Evolutionary conservation across 1,140 invertebrate species (phyloP), one percentile per base, ranked within the genome.

Genomic region (Heterodera schachtii): DNA sequence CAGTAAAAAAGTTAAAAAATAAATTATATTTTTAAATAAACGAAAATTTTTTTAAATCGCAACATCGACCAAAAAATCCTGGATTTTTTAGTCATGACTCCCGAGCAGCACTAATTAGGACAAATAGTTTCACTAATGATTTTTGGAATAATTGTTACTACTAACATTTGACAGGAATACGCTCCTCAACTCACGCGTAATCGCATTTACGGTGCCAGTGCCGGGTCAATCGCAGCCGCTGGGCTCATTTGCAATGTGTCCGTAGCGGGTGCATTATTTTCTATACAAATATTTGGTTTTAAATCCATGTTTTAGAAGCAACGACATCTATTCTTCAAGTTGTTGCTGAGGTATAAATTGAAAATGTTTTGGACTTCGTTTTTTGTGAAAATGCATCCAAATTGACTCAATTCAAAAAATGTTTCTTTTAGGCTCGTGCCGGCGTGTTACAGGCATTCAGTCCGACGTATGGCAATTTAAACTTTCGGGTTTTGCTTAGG

Each of bases 161-260:
- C 31, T 31, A 31, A 31, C 31, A 31, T 31, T 31, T 31, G 31
- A 4, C 31, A 90, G 70, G 96, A 98, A 91, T 98, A 98, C 92
- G 96, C 95, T 9, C 96, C 97, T 11, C 95, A 98, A 91, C 92
- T 98, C 79, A 91, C 96, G n/a, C 91, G 96, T 85, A 94, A 96
- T 85, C 96, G 95, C 90, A 95, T 98, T 88, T 95, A 95, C 79
- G 97, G 97, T 73, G 96, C 96, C 60, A 98, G 96, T 21, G 96
- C 96, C 83, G 97, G 97, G 43, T 95, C 96, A 11, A 93, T 99
- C 78, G 95, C 95, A 66, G 96, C 96, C 0, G 95, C 95, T 85
- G 95, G 94, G 90, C 91, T 98, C 46, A 93, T 98, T 44, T 96
- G 95, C 91, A 95, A 96, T 91, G 91, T 96, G 81, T 95, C 95